These are phyloP conservation scores for Lampris megalopsis DNA, from an alignment of 2,113 vertebrate species.

Conservation along the genomic window DNA sequence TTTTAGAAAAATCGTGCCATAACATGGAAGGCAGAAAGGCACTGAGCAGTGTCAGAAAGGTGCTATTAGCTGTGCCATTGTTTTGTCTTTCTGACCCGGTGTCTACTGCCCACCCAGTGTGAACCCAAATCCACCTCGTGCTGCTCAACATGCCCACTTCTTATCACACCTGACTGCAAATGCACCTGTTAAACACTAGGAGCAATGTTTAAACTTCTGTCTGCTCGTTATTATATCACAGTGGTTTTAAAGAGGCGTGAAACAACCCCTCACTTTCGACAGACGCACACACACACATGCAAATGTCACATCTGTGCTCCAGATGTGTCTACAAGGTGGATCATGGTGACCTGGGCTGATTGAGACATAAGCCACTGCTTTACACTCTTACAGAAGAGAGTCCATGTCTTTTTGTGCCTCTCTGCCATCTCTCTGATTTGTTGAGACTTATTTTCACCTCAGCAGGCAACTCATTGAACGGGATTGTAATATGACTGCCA, in stretches of 20 bases:
- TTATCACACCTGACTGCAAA: background rate
- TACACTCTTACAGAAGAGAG: constrained; percentile 1
- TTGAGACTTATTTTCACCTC: constrained; percentile 23
- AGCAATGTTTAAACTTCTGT: constrained; percentile 28
- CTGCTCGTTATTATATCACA: constrained; percentile 39
- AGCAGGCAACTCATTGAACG: constrained; percentile 13
- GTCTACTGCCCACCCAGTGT: background rate
- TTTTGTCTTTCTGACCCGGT: no score
- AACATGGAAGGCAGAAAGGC: no score
- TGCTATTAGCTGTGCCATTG: no score
- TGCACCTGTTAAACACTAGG: constrained; percentile 24
- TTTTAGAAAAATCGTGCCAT: no score
- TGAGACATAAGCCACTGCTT: constrained; percentile 16
- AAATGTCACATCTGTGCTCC: constrained; percentile 56
- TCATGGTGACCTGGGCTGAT: constrained; percentile 20
- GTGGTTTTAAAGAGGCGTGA: constrained; percentile 37
- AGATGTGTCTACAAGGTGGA: constrained; percentile 59
- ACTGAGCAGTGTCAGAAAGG: no score
- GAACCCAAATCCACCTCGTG: constrained; percentile 15
- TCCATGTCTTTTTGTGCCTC: constrained; percentile 22
- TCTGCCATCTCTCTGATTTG: background rate
- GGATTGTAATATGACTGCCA: constrained; percentile 3
- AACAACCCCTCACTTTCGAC: constrained; percentile 17
- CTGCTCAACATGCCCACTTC: background rate
- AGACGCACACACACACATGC: constrained; percentile 26